phyloP scores from a whole-genome alignment of 2,113 vertebrate species.

The Nycticryphes semicollaris region DNA sequence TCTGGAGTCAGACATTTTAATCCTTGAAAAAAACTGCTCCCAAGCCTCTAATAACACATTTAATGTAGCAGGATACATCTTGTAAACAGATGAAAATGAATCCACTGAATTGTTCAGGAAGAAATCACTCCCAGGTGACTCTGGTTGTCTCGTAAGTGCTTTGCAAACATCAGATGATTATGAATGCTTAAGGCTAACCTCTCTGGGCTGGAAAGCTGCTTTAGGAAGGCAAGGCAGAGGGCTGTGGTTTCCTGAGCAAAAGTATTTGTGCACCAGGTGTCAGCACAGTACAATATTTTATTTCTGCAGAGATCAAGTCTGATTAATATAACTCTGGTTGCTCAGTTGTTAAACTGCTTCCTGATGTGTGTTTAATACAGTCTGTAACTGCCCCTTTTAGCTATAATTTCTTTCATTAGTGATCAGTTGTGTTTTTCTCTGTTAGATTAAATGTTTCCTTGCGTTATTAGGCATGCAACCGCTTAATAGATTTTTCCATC shows the following conservation, averaged over 20 bases:
- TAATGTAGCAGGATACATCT: neutral
- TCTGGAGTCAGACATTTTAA: neutral
- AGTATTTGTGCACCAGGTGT: constrained; percentile 24
- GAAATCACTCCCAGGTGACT: neutral
- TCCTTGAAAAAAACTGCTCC: neutral
- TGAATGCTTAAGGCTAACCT: neutral
- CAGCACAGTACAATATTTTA: neutral
- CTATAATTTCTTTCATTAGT: neutral
- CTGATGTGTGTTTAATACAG: neutral
- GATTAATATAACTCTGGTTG: neutral
- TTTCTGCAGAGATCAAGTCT: neutral
- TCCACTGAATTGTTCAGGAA: neutral
- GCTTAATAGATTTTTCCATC: neutral
- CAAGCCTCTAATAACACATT: neutral
- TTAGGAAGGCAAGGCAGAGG: neutral
- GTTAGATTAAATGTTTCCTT: neutral
- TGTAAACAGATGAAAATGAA: neutral
- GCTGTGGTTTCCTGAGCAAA: neutral
- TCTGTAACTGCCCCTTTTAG: neutral
- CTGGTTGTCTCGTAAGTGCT: neutral
- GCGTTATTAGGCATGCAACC: neutral
- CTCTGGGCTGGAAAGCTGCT: neutral
- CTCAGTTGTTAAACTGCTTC: constrained; percentile 7
- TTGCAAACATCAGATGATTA: neutral
- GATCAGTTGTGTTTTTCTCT: neutral